phyloP scores from a whole-genome alignment of 1,140 invertebrate genomes.

The Drosophila nikananu region DNA sequence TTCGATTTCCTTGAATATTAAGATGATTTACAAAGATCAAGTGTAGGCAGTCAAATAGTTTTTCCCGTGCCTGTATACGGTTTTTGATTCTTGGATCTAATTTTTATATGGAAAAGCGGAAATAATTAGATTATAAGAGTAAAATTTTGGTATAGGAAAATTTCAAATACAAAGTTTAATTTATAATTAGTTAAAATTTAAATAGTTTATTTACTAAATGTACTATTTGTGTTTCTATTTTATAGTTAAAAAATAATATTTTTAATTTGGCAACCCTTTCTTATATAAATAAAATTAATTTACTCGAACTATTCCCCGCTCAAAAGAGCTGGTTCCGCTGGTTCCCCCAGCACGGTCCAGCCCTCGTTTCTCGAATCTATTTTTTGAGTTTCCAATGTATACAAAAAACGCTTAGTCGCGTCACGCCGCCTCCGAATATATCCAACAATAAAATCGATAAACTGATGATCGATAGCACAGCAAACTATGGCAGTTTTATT shows the following conservation, averaged over 20 bases:
- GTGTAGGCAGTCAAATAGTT: not conserved
- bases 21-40: constrained; percentile 2
- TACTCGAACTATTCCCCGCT: not conserved
- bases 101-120: too few relatives aligned
- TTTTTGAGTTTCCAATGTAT: constrained; percentile 19
- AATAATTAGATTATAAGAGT: too few relatives aligned
- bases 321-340: constrained; percentile 1
- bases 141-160: too few relatives aligned
- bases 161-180: too few relatives aligned
- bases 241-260: too few relatives aligned
- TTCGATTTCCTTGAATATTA: not conserved
- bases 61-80: not conserved
- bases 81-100: not conserved
- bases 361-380: constrained; percentile 33
- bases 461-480: constrained; percentile 57
- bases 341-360: not conserved
- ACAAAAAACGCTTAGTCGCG: constrained; percentile 22
- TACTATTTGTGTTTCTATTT: too few relatives aligned
- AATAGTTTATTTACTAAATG: too few relatives aligned
- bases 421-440: constrained; percentile 17
- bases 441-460: constrained; percentile 52
- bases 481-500: constrained; percentile 61
- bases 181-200: too few relatives aligned
- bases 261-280: too few relatives aligned
- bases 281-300: too few relatives aligned